A percentile compares a stretch with the other conserved stretches of the same genome.
These are phyloP conservation scores for Meloidogyne hapla DNA, from an alignment of 1,140 invertebrate genomes.

Conservation along the genomic window DNA sequence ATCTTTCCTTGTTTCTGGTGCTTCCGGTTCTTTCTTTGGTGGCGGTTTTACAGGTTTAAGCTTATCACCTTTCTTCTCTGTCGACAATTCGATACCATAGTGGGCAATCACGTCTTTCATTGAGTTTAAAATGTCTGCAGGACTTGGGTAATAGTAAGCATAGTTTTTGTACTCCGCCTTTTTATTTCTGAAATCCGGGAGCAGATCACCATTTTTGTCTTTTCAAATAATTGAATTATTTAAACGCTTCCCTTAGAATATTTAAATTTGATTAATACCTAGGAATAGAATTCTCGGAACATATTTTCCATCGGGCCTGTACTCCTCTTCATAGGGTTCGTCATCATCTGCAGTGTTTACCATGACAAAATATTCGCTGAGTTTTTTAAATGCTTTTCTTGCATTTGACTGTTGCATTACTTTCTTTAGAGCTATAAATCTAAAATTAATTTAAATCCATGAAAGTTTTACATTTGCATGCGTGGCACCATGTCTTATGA, in stretches of 20 bases:
- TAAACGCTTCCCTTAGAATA: background rate
- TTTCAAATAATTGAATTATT: background rate
- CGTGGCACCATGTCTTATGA: slow-evolving; percentile 63
- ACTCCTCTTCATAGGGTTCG: slow-evolving; percentile 62
- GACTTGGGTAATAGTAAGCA: slow-evolving; percentile 61
- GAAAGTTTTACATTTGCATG: slow-evolving; percentile 56
- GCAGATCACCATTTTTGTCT: slow-evolving; percentile 53
- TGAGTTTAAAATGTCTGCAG: slow-evolving; percentile 61
- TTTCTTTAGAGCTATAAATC: slow-evolving; percentile 60
- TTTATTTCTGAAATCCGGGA: slow-evolving; percentile 59
- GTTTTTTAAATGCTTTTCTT: slow-evolving; percentile 62
- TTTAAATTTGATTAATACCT: slow-evolving; percentile 31
- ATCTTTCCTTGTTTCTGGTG: slow-evolving; percentile 34
- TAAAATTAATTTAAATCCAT: background rate
- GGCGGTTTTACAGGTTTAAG: slow-evolving; percentile 60
- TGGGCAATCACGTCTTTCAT: slow-evolving; percentile 61
- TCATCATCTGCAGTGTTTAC: slow-evolving; percentile 64
- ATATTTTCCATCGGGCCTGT: slow-evolving; percentile 59
- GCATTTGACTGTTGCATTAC: slow-evolving; percentile 64
- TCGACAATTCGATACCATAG: slow-evolving; percentile 58
- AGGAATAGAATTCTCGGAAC: slow-evolving; percentile 63
- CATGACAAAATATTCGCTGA: slow-evolving; percentile 63
- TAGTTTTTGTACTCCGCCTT: slow-evolving; percentile 65
- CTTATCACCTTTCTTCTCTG: slow-evolving; percentile 57
- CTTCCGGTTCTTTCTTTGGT: slow-evolving; percentile 38